phyloP scores from a whole-genome alignment of 2,113 vertebrate genomes.

The Rousettus leschenaultii region DNA sequence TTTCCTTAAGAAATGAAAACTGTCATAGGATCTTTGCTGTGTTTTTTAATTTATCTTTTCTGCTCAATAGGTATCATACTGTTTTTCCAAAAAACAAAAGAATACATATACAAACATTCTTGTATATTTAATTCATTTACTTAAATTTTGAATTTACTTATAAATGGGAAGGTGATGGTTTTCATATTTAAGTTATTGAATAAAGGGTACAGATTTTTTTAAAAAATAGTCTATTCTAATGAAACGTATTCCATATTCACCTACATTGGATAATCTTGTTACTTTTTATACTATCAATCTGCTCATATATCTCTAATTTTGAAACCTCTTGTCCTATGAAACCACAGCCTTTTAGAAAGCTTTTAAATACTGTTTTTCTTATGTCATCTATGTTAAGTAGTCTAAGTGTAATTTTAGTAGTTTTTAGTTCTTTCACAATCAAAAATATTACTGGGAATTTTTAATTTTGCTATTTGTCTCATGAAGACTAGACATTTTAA shows the following conservation, averaged over 20 bases:
- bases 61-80: not conserved
- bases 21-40: not conserved
- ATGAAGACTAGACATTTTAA: constrained; percentile 27
- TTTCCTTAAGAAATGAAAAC: not conserved
- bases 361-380: not conserved
- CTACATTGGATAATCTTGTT: not conserved
- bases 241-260: not conserved
- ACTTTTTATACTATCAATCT: not conserved
- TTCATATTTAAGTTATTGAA: constrained; percentile 1
- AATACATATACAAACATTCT: not conserved
- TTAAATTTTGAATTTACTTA: constrained; percentile 32
- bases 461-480: not conserved
- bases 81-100: constrained; percentile 8
- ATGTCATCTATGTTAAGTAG: not conserved
- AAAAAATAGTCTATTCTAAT: not conserved
- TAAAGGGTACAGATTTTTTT: not conserved
- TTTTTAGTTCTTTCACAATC: constrained; percentile 26
- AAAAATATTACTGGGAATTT: not conserved
- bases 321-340: not conserved
- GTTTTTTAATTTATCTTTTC: constrained; percentile 18
- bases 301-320: not conserved
- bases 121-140: constrained; percentile 10
- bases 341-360: not conserved
- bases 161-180: not conserved
- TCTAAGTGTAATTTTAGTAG: constrained; percentile 25